phyloP scores from a whole-genome alignment of 2,113 vertebrate genomes.

The Hystrix brachyura region DNA sequence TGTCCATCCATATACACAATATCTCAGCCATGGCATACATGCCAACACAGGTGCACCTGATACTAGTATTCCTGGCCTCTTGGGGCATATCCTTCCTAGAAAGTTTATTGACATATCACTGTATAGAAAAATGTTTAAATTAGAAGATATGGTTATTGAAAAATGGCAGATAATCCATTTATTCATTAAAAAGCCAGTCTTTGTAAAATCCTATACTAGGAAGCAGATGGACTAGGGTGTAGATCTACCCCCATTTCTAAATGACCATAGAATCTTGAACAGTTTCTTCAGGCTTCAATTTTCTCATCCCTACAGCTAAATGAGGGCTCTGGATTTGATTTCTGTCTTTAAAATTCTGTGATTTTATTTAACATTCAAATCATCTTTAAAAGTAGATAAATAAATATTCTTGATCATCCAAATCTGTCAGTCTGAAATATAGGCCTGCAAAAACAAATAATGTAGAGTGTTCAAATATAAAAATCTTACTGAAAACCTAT shows the following conservation, averaged over 20 bases:
- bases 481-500: conserved; percentile 45
- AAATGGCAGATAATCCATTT: conserved; percentile 30
- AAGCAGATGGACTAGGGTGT: not conserved
- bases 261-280: not conserved
- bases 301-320: not conserved
- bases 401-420: not conserved
- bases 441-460: conserved; percentile 9
- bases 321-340: conserved; percentile 2
- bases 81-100: conserved; percentile 36
- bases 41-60: not conserved
- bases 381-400: conserved; percentile 17
- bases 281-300: conserved; percentile 16
- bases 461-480: conserved; percentile 9
- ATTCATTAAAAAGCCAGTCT: conserved; percentile 1
- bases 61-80: conserved; percentile 16
- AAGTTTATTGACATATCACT: not conserved
- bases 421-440: conserved; percentile 16
- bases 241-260: not conserved
- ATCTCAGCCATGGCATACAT: not conserved
- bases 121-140: not conserved
- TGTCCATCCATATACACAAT: not conserved
- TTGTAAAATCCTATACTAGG: not conserved
- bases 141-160: not conserved
- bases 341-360: conserved; percentile 16
- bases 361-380: conserved; percentile 14